Conservation (phyloP, 2,113 vertebrate species). For the Dascyllus trimaculatus region DNA sequence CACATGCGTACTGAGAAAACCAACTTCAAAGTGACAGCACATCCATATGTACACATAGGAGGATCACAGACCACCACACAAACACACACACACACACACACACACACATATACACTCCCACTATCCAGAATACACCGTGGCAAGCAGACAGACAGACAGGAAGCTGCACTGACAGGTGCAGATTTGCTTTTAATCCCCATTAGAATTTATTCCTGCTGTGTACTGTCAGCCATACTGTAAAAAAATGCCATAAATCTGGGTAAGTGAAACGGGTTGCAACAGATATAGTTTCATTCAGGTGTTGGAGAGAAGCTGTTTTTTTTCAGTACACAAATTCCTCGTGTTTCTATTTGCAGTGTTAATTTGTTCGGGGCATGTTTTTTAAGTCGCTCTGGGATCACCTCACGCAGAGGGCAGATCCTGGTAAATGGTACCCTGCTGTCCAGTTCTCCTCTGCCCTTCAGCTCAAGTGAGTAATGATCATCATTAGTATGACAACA, state of each 20-base stretch:
- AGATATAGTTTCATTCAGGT: slow-evolving; percentile 18
- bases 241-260: slow-evolving; percentile 12
- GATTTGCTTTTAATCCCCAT: slow-evolving; percentile 70
- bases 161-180: slow-evolving; percentile 66
- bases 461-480: slow-evolving; percentile 73
- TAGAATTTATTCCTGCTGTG: slow-evolving; percentile 55
- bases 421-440: slow-evolving; percentile 33
- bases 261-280: slow-evolving; percentile 19
- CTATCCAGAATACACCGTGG: slow-evolving; percentile 8
- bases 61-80: slow-evolving; percentile 8
- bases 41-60: not conserved
- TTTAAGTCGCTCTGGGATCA: slow-evolving; percentile 1
- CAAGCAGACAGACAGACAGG: slow-evolving; percentile 26
- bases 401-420: slow-evolving; percentile 26
- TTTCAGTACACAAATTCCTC: slow-evolving; percentile 7
- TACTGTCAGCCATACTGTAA: slow-evolving; percentile 44
- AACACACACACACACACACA: not conserved
- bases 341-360: slow-evolving; percentile 19
- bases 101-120: not conserved
- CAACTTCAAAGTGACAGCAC: slow-evolving; percentile 37
- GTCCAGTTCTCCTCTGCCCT: slow-evolving; percentile 61
- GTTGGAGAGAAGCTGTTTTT: slow-evolving; percentile 8
- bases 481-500: slow-evolving; percentile 70
- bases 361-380: slow-evolving; percentile 1
- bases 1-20: not conserved